Percentiles rank a stretch among this genome's conserved stretches.
phyloP scores from a whole-genome alignment of 2,113 vertebrate genomes.

The Physeter macrocephalus region DNA sequence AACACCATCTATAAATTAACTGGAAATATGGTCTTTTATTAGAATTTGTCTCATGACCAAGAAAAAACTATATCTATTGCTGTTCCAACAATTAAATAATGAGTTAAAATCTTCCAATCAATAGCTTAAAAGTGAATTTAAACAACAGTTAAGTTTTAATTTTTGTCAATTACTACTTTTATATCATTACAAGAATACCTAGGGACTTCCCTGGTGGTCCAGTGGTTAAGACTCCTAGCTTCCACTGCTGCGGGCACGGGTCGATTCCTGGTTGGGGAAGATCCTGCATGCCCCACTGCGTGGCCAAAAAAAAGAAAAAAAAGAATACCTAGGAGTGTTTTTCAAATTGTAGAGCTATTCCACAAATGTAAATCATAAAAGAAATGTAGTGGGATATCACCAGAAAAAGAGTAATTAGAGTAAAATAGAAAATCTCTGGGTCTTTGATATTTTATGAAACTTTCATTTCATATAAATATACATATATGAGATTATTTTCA shows the following conservation, averaged over 20 bases:
- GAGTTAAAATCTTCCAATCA: not conserved
- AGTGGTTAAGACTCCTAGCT: too few relatives aligned
- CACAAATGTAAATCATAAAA: not conserved
- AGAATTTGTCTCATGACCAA: not conserved
- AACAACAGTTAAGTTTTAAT: not conserved
- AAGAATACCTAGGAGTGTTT: not conserved
- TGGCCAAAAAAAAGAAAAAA: too few relatives aligned
- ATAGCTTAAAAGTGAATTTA: not conserved
- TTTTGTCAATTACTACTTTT: not conserved
- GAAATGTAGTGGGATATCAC: not conserved
- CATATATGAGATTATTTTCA: not conserved
- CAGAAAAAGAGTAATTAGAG: not conserved
- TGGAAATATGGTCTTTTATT: not conserved
- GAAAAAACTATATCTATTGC: not conserved
- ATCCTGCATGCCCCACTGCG: too few relatives aligned
- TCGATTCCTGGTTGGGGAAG: too few relatives aligned
- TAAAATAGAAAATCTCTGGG: not conserved
- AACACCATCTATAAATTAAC: not conserved
- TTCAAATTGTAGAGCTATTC: not conserved
- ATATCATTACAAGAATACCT: not conserved
- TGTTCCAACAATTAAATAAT: not conserved
- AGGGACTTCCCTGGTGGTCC: too few relatives aligned
- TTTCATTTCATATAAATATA: not conserved
- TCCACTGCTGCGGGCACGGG: too few relatives aligned
- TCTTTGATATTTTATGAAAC: not conserved